Base-by-base conservation (phyloP, 2,797 vertebrate species). In the Anniella stebbinsi region DNA sequence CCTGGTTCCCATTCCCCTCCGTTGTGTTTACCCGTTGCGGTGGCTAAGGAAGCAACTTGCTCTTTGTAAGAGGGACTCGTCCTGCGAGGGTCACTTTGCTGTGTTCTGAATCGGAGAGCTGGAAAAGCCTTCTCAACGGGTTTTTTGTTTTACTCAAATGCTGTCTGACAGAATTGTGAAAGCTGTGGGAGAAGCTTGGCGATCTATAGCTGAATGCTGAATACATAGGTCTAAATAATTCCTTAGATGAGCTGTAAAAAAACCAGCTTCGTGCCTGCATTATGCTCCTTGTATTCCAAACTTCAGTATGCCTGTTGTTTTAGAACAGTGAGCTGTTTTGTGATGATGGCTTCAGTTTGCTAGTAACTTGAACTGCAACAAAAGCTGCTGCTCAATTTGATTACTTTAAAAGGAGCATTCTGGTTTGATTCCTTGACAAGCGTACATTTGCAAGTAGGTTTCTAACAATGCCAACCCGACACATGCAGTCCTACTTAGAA, bases 261-360 rank as follows among this genome's bases (percentile, higher is more conserved):
- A n/a, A n/a, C n/a, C n/a, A 33, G 6, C 1, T 23, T 0, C 38
- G 21, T 15, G 0, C n/a, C 73, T 45, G 4, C 21, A 3, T 12
- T n/a, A 15, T 51, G 0, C 69, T 25, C 1, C 1, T 38, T 25
- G 18, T 73, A 13, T 38, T 80, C 54, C 17, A 41, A 18, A 73
- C 51, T 38, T 18, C n/a, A 70, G 45, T 38, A 18, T 28, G 25
- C 15, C 30, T 28, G 8, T 57, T 28, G 3, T 8, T 48, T 21
- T 33, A 75, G 18, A 76, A 23, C 11, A 84, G 28, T 28, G 60
- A 63, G 23, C 60, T 63, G 23, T 41, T 81, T 60, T 60, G 17
- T 36, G 33, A 21, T 8, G 15, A n/a, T 57, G 15, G 45, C 25
- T 80, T 80, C 30, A n/a, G 30, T 80, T 80, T 45, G 13, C 38